Conservation (phyloP, 64 coral and sea anemone species). For the Montipora foliosa region DNA sequence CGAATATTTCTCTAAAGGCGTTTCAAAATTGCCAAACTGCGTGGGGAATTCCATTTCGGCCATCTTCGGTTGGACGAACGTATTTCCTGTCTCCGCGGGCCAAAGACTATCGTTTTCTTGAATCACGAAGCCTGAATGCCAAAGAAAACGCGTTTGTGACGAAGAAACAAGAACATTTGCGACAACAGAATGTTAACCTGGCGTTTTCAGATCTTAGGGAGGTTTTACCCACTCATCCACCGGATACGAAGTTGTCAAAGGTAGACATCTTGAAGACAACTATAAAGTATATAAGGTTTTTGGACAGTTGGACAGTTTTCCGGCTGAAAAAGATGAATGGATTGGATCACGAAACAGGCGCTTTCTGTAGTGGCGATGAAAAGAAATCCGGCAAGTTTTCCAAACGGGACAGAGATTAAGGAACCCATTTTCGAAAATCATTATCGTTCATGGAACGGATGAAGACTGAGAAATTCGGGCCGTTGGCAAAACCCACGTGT, state of each 20-base stretch:
- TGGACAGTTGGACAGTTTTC: slow-evolving; percentile 77
- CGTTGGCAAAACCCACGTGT: too few relatives aligned
- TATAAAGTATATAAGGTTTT: slow-evolving; percentile 91
- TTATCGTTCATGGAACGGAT: too few relatives aligned
- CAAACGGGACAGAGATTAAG: neutral
- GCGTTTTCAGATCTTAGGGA: slow-evolving; percentile 92
- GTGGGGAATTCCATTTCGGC: neutral
- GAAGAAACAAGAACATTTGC: slow-evolving; percentile 84
- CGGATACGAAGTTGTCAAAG: slow-evolving; percentile 96
- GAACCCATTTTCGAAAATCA: neutral
- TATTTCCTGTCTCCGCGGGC: neutral
- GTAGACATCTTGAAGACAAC: slow-evolving; percentile 86
- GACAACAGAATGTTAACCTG: slow-evolving; percentile 92
- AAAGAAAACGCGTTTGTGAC: slow-evolving; percentile 46
- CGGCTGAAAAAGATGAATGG: slow-evolving; percentile 66
- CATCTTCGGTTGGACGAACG: neutral
- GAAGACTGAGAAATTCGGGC: too few relatives aligned
- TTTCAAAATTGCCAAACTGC: neutral
- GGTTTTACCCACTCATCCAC: slow-evolving; percentile 88
- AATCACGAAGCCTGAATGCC: slow-evolving; percentile 3
- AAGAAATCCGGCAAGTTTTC: neutral
- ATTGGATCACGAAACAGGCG: neutral
- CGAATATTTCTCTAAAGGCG: neutral
- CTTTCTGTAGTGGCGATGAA: neutral
- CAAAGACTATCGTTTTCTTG: neutral